phyloP scores from a whole-genome alignment of 2,888 invertebrate species.

The Leptogaster cylindrica region DNA sequence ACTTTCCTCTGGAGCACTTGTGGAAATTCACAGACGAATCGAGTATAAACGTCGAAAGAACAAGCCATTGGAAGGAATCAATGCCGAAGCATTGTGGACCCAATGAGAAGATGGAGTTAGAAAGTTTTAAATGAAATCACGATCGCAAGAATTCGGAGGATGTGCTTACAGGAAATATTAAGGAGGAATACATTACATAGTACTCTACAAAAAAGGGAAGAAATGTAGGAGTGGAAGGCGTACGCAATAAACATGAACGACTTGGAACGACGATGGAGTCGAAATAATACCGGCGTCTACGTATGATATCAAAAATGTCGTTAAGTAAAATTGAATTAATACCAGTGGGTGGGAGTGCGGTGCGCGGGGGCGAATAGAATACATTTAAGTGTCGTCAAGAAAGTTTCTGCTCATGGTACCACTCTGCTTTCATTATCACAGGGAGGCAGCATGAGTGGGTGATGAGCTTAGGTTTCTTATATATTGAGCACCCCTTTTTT shows the following conservation, averaged over 20 bases:
- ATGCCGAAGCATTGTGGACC: neutral
- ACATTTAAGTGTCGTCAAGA: conserved; percentile 12
- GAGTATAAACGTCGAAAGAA: neutral
- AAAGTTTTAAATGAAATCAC: conserved; percentile 43
- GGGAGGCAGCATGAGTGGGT: neutral
- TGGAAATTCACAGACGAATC: neutral
- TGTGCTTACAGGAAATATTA: conserved; percentile 35
- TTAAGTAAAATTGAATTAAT: conserved; percentile 25
- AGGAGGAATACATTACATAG: conserved; percentile 27
- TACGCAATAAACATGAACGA: neutral
- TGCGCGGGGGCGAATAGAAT: conserved; percentile 6
- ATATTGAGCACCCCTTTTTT: neutral
- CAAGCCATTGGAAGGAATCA: neutral
- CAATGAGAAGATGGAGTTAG: neutral
- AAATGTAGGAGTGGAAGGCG: too few relatives aligned
- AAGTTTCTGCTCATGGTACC: conserved; percentile 1
- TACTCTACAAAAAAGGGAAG: too few relatives aligned
- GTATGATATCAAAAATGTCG: conserved; percentile 20
- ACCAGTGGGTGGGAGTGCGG: neutral
- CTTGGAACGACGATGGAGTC: neutral
- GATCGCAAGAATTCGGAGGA: conserved; percentile 31
- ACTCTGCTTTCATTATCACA: conserved; percentile 20
- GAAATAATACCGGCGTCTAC: neutral
- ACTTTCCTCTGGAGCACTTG: neutral
- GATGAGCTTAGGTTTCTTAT: neutral